Evolutionary conservation across 2,888 invertebrate species (phyloP).

Genomic region (Athrips mouffetella): DNA sequence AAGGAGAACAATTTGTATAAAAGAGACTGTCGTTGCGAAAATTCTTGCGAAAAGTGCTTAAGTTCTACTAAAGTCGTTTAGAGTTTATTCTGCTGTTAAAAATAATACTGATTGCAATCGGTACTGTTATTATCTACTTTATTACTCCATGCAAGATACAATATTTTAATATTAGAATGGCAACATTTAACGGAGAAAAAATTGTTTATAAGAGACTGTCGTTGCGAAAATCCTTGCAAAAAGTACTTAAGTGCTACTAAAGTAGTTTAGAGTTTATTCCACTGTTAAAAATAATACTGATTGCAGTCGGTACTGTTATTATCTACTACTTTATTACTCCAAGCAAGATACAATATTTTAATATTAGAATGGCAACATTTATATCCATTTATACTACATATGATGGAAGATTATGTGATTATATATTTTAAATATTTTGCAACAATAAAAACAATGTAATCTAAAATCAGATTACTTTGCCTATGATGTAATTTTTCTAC

Average conservation of each 20-base stretch:
- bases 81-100: too few relatives aligned
- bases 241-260: too few relatives aligned
- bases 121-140: neutral
- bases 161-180: neutral
- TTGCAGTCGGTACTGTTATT: too few relatives aligned
- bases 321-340: neutral
- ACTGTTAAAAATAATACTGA: too few relatives aligned
- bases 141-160: neutral
- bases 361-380: neutral
- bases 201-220: too few relatives aligned
- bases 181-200: too few relatives aligned
- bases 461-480: constrained; percentile 11
- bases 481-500: constrained; percentile 24
- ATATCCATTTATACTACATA: constrained; percentile 26
- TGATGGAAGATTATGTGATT: constrained; percentile 66
- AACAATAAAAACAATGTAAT: constrained; percentile 8
- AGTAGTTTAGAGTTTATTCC: too few relatives aligned
- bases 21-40: neutral
- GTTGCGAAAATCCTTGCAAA: neutral
- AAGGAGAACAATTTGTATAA: too few relatives aligned
- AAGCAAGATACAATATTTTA: neutral
- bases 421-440: constrained; percentile 30
- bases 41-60: neutral
- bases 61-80: too few relatives aligned
- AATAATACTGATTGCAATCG: too few relatives aligned